Base-by-base conservation (phyloP, 2,797 vertebrate species). In the Caiman crocodilus region DNA sequence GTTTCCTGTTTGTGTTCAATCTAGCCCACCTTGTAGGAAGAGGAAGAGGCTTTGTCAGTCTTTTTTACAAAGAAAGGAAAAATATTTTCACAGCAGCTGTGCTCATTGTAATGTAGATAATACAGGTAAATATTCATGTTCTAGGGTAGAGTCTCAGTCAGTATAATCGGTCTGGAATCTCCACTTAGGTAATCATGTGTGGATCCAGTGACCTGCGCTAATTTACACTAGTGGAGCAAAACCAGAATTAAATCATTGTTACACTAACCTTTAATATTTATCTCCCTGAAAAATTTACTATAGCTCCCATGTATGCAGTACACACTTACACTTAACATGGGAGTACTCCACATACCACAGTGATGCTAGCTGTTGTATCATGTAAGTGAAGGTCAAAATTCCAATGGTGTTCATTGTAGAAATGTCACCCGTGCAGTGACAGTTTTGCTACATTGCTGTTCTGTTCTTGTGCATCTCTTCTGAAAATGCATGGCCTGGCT, bases 121-220 rank as follows among this genome's bases (percentile, higher is more conserved):
- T 35, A 35, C 6, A 35, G 35, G 35, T 35, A 35, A 35, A 35
- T 35, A 35, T 35, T 35, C 35, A 35, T 35, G 35, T 35, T 35
- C 35, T 35, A 20, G 65, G 18, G 5, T 16, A 65, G 63, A 65
- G n/a, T 30, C 7, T 65, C 65, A 13, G 65, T 12, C 7, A 16
- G 14, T 30, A 30, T n/a, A 65, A 65, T 20, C 25, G 20, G 23
- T 26, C 15, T 55, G 58, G 58, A 50, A 21, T 10, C 79, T 82
- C 76, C 81, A 55, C 59, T 85, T 50, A 14, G 2, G 1, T 55
- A 58, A 26, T 60, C 0, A 0, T 16, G 6, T 7, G 23, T 9
- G 71, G 7, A 4, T 9, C 14, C 1, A 2, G n/a, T 65, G 84
- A 69, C 3, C 65, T 26, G 13, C 13, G 42, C 59, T 55, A 50